Base-by-base conservation (phyloP, 1,140 invertebrate genomes). In the Chironomus striatipennis region DNA sequence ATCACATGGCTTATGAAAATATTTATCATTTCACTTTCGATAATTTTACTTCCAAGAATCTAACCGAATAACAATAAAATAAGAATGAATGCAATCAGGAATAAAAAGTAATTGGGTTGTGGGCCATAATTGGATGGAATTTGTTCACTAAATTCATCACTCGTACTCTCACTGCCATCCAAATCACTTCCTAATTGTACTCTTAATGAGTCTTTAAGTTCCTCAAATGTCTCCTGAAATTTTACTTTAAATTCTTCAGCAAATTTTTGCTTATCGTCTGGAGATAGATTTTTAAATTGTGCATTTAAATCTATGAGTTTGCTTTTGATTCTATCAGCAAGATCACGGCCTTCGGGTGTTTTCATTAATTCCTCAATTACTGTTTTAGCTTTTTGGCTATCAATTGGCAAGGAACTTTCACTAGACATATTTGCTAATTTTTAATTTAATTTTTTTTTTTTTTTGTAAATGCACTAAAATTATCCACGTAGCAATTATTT, bases 291-390 rank as follows among this genome's bases (percentile, higher is more conserved):
- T 10, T 57, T 57, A 57, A 57, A 57, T 57, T 57, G 47, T n/a
- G 12, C 15, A 57, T 57, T 57, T n/a, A 57, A 15, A n/a, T 15
- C 47, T 57, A n/a, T 57, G 5, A 57, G n/a, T 15, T 57, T 57
- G 21, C 89, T 89, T 76, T 90, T 88, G 47, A 86, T 85, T 34
- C 85, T 86, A n/a, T 86, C 87, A 17, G 87, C 85, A 73, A 90
- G 81, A 77, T 84, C 83, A 5, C n/a, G 47, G 3, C 47, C 47
- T 57, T 57, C 47, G 15, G 47, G 47, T 57, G 47, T 57, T 57
- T 57, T 57, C 47, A 57, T 57, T 57, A 57, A 57, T n/a, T 57
- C 47, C 12, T 57, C 47, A 15, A 57, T 15, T 1, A n/a, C 47
- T 15, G 12, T n/a, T 57, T 57, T 57, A n/a, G 47, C n/a, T 57